These are phyloP conservation scores for Mionectes olivaceus DNA, from an alignment of 2,797 vertebrate species.

Conservation along the genomic window DNA sequence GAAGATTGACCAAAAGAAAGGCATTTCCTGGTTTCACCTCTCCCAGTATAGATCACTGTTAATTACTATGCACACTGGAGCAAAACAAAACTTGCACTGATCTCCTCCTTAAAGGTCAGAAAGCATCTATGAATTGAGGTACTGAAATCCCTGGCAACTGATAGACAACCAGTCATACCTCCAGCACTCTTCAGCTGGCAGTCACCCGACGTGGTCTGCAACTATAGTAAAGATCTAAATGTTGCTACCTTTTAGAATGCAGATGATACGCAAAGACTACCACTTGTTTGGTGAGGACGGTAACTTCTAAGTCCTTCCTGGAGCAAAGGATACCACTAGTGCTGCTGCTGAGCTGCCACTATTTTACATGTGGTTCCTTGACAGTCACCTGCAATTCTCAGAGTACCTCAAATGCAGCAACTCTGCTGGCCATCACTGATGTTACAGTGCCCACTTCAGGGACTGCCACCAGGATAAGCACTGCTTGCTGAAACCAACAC, in stretches of 20 bases:
- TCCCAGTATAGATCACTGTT: background rate
- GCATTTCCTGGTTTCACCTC: background rate
- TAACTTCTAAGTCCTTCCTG: background rate
- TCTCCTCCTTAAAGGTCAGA: background rate
- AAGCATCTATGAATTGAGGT: rapidly evolving
- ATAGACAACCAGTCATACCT: rapidly evolving
- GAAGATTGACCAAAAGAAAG: background rate
- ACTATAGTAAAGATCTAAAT: background rate
- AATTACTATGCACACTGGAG: background rate
- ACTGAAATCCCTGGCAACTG: background rate
- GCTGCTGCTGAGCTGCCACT: background rate
- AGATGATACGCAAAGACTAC: background rate
- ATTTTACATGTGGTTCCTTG: background rate
- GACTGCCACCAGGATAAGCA: background rate
- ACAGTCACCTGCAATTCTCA: background rate
- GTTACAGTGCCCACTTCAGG: background rate
- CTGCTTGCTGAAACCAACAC: background rate
- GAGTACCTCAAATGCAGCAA: background rate
- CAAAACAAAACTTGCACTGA: background rate
- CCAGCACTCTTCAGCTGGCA: background rate
- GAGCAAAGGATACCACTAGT: rapidly evolving
- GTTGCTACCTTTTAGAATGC: background rate
- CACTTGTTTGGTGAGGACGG: background rate
- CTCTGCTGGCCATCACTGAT: background rate
- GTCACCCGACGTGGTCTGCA: background rate